These are phyloP conservation scores for Malthinus flaveolus DNA, from an alignment of 2,888 invertebrate species.

Conservation along the genomic window DNA sequence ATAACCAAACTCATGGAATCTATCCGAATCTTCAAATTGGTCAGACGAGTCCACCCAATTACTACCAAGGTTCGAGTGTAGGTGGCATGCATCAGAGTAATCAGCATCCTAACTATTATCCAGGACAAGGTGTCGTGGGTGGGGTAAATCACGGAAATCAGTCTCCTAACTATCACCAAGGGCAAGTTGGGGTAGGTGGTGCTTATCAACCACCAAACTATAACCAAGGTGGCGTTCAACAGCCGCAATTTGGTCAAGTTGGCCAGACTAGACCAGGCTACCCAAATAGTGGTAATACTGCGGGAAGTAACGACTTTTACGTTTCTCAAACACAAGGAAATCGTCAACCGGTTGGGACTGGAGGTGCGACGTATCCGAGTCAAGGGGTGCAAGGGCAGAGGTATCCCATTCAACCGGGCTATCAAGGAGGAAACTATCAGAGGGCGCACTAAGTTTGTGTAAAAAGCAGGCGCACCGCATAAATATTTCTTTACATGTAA, in stretches of 20 bases:
- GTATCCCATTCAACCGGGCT: conserved; percentile 4
- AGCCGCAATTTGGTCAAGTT: not conserved
- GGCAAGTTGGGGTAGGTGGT: not conserved
- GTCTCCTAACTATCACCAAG: not conserved
- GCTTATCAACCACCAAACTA: not conserved
- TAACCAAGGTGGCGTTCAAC: not conserved
- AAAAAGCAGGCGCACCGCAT: no score
- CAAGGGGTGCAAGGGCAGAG: not conserved
- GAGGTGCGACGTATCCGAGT: not conserved
- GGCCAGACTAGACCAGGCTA: not conserved
- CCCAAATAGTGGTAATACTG: not conserved
- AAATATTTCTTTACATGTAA: no score
- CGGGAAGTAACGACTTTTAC: not conserved
- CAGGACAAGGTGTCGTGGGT: no score
- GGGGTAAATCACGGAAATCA: not conserved
- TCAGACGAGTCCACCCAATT: not conserved
- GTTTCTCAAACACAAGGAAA: conserved; percentile 1
- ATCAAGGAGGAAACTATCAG: conserved; percentile 4
- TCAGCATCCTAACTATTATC: not conserved
- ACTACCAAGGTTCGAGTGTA: no score
- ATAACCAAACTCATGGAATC: not conserved
- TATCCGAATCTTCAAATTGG: not conserved
- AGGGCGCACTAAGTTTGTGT: not conserved
- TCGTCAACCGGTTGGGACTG: not conserved
- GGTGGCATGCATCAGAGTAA: not conserved